Conservation (phyloP, 64 coral and sea anemone species). For the Pocillopora damicornis region DNA sequence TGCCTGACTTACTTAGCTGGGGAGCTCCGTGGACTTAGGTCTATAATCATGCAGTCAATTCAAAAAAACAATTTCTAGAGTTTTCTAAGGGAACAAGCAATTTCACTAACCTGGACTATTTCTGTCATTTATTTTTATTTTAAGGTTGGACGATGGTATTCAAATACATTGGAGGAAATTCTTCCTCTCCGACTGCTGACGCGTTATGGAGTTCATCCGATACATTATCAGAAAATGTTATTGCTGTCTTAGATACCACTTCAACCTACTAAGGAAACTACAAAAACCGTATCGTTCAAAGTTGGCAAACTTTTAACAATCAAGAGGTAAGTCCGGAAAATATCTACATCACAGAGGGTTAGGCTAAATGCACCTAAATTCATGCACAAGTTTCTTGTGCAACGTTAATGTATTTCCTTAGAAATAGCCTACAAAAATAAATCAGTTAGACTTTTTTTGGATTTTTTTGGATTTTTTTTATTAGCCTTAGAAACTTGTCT, state of each 20-base stretch:
- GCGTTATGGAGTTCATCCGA: neutral
- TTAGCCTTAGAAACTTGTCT: too few species aligned
- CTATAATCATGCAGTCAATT: too few species aligned
- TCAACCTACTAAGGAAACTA: neutral
- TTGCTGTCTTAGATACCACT: neutral
- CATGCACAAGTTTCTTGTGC: too few species aligned
- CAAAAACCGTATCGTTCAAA: slow-evolving; percentile 21
- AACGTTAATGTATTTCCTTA: too few species aligned
- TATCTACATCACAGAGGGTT: neutral
- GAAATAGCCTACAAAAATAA: too few species aligned
- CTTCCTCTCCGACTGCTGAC: neutral
- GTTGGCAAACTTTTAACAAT: slow-evolving; percentile 13
- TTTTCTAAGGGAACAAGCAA: too few species aligned
- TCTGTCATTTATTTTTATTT: neutral
- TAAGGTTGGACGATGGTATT: slow-evolving; percentile 41
- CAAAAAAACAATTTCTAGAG: too few species aligned
- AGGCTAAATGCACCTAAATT: neutral
- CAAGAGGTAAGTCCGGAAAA: neutral
- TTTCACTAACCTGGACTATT: too few species aligned
- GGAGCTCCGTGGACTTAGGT: too few species aligned
- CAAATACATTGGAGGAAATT: neutral
- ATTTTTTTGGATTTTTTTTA: too few species aligned
- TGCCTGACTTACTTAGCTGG: too few species aligned
- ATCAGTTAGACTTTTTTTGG: too few species aligned
- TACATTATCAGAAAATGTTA: neutral